Evolutionary conservation across 2,113 vertebrate genomes (phyloP).

Genomic region (Mormyrus lacerda): DNA sequence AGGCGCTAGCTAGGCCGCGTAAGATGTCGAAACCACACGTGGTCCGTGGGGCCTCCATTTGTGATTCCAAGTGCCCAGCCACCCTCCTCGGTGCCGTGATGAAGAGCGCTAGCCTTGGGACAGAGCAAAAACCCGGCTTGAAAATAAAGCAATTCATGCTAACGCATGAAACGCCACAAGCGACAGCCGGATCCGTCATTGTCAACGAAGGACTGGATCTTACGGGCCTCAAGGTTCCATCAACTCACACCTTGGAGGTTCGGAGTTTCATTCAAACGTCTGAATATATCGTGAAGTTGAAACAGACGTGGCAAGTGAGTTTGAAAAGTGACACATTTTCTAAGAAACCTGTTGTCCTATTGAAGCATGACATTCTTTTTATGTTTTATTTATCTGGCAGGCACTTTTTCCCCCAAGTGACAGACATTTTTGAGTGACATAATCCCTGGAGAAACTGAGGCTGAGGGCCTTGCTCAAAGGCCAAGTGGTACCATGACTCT

Average conservation of each 20-base stretch:
- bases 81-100: slow-evolving; percentile 26
- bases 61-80: not conserved
- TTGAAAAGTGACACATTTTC: slow-evolving; percentile 46
- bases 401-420: not conserved
- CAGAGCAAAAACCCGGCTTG: slow-evolving; percentile 38
- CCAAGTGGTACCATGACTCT: not conserved
- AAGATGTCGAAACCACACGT: not conserved
- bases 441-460: not conserved
- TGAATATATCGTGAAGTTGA: slow-evolving; percentile 33
- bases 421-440: not conserved
- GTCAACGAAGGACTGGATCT: slow-evolving; percentile 56
- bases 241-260: slow-evolving; percentile 45
- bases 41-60: not conserved
- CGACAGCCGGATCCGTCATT: slow-evolving; percentile 64
- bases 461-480: not conserved
- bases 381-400: not conserved
- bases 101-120: slow-evolving; percentile 54
- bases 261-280: slow-evolving; percentile 50
- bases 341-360: not conserved
- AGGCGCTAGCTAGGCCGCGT: not conserved
- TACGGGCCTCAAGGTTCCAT: slow-evolving; percentile 52
- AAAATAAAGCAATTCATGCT: slow-evolving; percentile 63
- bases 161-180: slow-evolving; percentile 44
- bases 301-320: slow-evolving; percentile 39
- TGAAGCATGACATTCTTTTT: slow-evolving; percentile 23